phyloP scores from a whole-genome alignment of 2,113 vertebrate genomes.

The Solenodon paradoxus region DNA sequence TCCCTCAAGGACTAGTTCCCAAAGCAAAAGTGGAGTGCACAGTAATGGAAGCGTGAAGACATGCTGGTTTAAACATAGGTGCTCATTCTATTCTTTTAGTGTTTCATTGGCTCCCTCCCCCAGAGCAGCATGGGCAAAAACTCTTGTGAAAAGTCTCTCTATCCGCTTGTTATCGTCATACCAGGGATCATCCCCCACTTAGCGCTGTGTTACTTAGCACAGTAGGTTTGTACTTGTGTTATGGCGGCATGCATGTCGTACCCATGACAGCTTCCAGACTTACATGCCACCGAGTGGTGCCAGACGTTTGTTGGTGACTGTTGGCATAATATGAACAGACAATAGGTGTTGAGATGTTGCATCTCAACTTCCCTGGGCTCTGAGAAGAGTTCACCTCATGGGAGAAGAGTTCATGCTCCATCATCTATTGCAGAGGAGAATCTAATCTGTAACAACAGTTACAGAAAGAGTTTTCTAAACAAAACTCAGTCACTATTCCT shows the following conservation, averaged over 20 bases:
- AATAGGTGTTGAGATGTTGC: neutral
- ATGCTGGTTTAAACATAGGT: neutral
- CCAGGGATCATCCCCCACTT: neutral
- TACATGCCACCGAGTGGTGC: neutral
- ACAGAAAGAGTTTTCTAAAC: conserved; percentile 24
- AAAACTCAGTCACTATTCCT: conserved; percentile 4
- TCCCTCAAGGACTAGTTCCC: neutral
- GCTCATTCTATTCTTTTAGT: neutral
- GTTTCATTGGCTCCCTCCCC: neutral
- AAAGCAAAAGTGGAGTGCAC: neutral
- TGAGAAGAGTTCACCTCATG: neutral
- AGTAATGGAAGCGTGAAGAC: neutral
- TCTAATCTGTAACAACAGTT: neutral
- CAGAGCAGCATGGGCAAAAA: neutral
- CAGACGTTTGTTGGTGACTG: neutral
- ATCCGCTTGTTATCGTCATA: neutral
- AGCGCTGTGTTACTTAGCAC: neutral
- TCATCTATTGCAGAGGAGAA: neutral
- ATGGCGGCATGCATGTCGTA: accelerated
- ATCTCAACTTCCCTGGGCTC: neutral
- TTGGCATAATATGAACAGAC: neutral
- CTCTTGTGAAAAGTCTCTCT: neutral
- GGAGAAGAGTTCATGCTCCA: neutral
- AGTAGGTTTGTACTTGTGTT: neutral
- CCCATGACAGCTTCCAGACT: neutral